Evolutionary conservation across 2,888 invertebrate species (phyloP).

Genomic region (Mesorhabditis sp.): DNA sequence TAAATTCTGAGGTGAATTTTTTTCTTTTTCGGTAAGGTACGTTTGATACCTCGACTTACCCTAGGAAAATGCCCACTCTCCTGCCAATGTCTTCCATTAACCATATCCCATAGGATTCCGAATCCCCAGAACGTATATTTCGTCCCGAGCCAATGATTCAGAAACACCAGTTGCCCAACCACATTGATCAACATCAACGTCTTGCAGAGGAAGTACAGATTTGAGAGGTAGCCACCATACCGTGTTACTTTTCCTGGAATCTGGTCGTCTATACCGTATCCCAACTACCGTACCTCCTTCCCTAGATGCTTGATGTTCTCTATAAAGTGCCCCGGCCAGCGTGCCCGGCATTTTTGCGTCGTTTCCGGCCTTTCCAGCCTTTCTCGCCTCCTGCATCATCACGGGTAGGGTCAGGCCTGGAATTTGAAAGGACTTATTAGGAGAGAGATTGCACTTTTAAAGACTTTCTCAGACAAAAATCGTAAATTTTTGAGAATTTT

Average conservation of each 20-base stretch:
- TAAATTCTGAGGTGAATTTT: background rate
- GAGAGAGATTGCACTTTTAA: too few relatives aligned
- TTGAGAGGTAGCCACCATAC: conserved; percentile 26
- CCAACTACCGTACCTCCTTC: background rate
- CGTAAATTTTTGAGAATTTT: too few relatives aligned
- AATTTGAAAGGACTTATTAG: background rate
- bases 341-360: background rate
- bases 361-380: conserved; percentile 6
- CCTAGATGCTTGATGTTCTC: background rate
- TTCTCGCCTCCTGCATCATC: background rate
- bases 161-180: conserved; percentile 30
- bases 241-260: background rate
- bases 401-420: background rate
- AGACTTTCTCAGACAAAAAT: too few relatives aligned
- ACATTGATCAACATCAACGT: conserved; percentile 30
- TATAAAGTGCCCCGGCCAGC: background rate
- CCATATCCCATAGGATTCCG: conserved; percentile 55
- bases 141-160: conserved; percentile 42
- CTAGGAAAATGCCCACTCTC: conserved; percentile 58
- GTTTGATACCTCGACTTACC: conserved; percentile 11
- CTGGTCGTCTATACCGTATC: background rate
- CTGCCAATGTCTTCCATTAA: conserved; percentile 54
- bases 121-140: conserved; percentile 56
- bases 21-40: too few relatives aligned
- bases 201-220: conserved; percentile 22